phyloP scores from a whole-genome alignment of 2,113 vertebrate species.

The Physeter macrocephalus region DNA sequence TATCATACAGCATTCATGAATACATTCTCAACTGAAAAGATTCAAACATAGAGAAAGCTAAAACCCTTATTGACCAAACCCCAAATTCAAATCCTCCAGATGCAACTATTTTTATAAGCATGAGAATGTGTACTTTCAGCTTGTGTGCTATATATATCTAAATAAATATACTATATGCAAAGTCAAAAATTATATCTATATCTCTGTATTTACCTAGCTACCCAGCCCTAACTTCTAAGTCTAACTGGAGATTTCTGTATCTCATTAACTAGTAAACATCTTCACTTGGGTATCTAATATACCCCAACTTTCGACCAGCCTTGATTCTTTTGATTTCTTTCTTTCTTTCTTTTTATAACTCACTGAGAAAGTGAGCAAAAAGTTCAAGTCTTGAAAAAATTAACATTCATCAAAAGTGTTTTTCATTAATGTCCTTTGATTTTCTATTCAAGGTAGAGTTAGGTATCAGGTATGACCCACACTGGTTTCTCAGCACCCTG shows the following conservation, averaged over 20 bases:
- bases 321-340: not conserved
- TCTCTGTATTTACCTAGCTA: not conserved
- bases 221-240: not conserved
- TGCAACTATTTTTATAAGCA: not conserved
- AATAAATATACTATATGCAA: not conserved
- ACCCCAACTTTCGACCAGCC: not conserved
- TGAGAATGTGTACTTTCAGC: not conserved
- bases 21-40: not conserved
- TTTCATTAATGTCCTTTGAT: not conserved
- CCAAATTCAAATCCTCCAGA: not conserved
- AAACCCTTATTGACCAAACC: not conserved
- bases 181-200: not conserved
- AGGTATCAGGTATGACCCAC: not conserved
- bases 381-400: not conserved
- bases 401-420: not conserved
- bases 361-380: not conserved
- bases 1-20: not conserved
- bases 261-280: not conserved
- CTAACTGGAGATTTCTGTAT: not conserved
- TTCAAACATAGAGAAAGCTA: not conserved
- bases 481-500: not conserved
- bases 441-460: not conserved
- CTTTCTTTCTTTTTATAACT: not conserved
- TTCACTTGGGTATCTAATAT: not conserved
- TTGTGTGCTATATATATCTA: not conserved